Percentiles rank a stretch among this genome's conserved stretches.
These are phyloP conservation scores for Sturnus vulgaris DNA, from an alignment of 2,113 vertebrate species.

Conservation along the genomic window DNA sequence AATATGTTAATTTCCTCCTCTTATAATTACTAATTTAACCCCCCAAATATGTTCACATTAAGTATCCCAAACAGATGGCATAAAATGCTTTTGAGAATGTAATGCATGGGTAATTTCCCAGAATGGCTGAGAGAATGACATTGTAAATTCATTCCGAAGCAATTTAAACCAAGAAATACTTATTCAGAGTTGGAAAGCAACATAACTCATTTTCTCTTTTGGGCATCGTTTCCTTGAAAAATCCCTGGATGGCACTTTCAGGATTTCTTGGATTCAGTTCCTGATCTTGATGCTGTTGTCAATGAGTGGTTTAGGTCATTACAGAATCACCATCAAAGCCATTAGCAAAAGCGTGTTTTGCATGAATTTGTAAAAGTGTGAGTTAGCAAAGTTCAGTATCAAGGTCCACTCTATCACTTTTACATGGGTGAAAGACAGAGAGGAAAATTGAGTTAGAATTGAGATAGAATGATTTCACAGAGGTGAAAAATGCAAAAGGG, in stretches of 20 bases:
- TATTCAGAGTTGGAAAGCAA: background rate
- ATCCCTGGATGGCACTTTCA: background rate
- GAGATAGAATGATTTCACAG: background rate
- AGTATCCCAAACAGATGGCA: constrained; percentile 41
- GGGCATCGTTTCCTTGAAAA: background rate
- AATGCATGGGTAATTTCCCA: constrained; percentile 11
- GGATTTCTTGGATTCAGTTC: background rate
- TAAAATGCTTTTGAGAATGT: constrained; percentile 19
- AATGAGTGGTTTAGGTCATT: background rate
- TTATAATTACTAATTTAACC: constrained; percentile 28
- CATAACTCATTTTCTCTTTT: background rate
- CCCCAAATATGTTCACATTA: constrained; percentile 16
- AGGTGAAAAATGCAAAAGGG: background rate
- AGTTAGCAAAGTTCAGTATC: background rate
- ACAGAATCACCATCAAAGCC: background rate
- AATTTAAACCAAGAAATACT: background rate
- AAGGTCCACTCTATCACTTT: background rate
- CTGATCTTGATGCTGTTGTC: background rate
- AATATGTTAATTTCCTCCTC: constrained; percentile 43
- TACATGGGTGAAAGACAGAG: background rate
- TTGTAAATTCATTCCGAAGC: constrained; percentile 4
- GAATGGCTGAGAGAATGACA: constrained; percentile 2
- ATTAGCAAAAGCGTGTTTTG: background rate
- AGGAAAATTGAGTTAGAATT: background rate
- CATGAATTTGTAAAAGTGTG: background rate